A percentile compares a stretch with the other conserved stretches of the same genome.
phyloP scores from a whole-genome alignment of 2,797 vertebrate species.

The Crocidura indochinensis region DNA sequence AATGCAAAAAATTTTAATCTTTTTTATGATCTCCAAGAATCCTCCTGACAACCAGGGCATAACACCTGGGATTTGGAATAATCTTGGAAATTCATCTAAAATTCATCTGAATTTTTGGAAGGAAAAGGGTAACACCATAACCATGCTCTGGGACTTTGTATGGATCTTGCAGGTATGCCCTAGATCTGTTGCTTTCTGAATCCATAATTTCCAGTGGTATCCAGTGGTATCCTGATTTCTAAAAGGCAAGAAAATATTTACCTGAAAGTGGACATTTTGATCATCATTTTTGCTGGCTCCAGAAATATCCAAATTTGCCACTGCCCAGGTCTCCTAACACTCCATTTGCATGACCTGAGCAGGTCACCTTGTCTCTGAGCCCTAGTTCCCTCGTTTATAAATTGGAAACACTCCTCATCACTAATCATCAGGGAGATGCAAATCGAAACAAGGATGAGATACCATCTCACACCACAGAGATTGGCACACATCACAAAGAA shows the following conservation, averaged over 20 bases:
- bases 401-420: neutral
- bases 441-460: too few relatives aligned
- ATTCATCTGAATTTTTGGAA: neutral
- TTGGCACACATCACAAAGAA: too few relatives aligned
- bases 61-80: neutral
- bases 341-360: neutral
- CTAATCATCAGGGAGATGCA: too few relatives aligned
- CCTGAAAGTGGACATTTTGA: neutral
- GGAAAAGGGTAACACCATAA: neutral
- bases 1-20: neutral
- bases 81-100: neutral
- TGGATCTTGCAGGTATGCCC: neutral
- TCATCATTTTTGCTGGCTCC: neutral
- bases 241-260: neutral
- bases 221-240: neutral
- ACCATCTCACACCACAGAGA: too few relatives aligned
- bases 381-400: neutral
- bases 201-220: too few relatives aligned
- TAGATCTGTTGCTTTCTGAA: neutral
- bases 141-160: neutral
- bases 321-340: neutral
- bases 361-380: neutral
- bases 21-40: neutral
- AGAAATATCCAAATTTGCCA: constrained; percentile 23
- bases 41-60: neutral